Percentiles rank a stretch among this genome's conserved stretches.
phyloP scores from a whole-genome alignment of 2,797 vertebrate genomes.

The Anabacerthia variegaticeps region DNA sequence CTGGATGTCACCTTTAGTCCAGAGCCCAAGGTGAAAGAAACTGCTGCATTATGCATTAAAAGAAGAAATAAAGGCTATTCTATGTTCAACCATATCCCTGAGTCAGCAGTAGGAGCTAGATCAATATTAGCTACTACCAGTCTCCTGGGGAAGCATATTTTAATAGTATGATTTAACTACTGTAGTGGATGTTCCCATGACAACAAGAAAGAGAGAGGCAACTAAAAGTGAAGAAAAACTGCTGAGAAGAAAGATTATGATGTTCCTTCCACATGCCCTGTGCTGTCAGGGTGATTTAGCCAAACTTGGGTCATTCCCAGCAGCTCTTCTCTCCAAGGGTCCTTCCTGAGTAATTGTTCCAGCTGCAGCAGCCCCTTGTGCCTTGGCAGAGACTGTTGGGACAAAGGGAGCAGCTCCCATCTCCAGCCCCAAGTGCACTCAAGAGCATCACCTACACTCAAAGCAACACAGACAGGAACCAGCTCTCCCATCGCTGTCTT shows the following conservation, averaged over 20 bases:
- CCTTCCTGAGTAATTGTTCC: neutral
- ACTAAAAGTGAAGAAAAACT: slow-evolving; percentile 21
- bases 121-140: slow-evolving; percentile 59
- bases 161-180: slow-evolving; percentile 3
- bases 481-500: accelerated
- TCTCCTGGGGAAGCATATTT: neutral
- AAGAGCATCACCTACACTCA: neutral
- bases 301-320: neutral
- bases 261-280: neutral
- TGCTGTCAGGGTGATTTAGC: neutral
- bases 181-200: slow-evolving; percentile 53
- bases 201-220: slow-evolving; percentile 38
- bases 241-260: neutral
- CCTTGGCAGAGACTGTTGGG: neutral
- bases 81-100: neutral
- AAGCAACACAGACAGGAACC: neutral
- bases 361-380: neutral
- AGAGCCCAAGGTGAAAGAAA: slow-evolving; percentile 31
- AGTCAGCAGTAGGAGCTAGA: slow-evolving; percentile 53
- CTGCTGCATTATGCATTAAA: slow-evolving; percentile 40
- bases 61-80: neutral
- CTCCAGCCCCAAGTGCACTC: neutral
- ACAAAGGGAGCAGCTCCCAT: neutral
- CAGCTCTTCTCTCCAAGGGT: neutral
- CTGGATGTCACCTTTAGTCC: neutral